A percentile compares a stretch with the other conserved stretches of the same genome.
Conservation (phyloP, 2,797 vertebrate genomes). For the Chrysocyon brachyurus region DNA sequence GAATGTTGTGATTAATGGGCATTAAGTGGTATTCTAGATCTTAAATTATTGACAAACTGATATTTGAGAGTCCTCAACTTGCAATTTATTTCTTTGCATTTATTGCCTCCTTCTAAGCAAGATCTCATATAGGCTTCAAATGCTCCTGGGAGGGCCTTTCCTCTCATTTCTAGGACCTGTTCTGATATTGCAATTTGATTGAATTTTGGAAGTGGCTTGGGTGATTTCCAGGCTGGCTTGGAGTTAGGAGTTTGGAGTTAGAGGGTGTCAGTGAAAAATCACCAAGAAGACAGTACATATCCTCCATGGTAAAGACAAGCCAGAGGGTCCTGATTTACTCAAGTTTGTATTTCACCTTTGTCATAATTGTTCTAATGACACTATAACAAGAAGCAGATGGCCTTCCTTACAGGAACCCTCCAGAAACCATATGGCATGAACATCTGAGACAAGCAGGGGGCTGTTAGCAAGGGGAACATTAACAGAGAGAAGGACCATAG, state of each 20-base stretch:
- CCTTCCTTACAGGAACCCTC: conserved; percentile 45
- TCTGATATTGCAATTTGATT: background rate
- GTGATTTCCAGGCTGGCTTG: background rate
- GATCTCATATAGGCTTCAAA: background rate
- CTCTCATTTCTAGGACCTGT: background rate
- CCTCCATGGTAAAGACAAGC: background rate
- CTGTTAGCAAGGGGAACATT: background rate
- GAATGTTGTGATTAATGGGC: background rate
- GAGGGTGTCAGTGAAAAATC: background rate
- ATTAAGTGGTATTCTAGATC: background rate
- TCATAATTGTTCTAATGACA: conserved; percentile 80
- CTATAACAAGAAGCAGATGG: conserved; percentile 81
- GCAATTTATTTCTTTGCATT: background rate
- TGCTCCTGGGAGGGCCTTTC: too few relatives aligned
- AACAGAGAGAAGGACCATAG: background rate
- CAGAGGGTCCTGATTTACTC: background rate
- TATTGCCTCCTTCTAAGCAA: background rate
- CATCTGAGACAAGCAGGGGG: conserved; percentile 63
- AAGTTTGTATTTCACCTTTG: conserved; percentile 62
- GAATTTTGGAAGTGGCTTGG: background rate
- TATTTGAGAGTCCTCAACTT: background rate
- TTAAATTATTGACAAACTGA: background rate
- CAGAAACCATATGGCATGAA: conserved; percentile 74
- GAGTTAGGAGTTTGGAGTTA: background rate
- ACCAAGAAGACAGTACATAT: background rate